Percentiles rank a stretch among this genome's conserved stretches.
These are phyloP conservation scores for Cheilosia scutellata DNA, from an alignment of 2,888 invertebrate species.

Conservation along the genomic window DNA sequence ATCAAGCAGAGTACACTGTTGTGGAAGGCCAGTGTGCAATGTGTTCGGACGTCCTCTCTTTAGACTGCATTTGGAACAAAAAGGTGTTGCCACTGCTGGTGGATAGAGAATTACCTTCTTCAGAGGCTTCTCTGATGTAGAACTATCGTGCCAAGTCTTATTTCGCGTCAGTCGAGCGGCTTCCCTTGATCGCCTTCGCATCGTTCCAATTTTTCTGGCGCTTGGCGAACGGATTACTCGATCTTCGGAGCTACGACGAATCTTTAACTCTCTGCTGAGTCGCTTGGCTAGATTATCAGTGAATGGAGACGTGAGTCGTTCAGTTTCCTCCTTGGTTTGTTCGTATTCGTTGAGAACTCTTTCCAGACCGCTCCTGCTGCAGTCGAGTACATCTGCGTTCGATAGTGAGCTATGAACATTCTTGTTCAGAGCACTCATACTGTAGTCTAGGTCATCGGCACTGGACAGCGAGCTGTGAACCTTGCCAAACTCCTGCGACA, in stretches of 20 bases:
- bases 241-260: constrained; percentile 88
- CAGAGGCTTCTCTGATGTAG: constrained; percentile 49
- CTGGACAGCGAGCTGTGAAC: constrained; percentile 74
- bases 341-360: constrained; percentile 90
- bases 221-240: constrained; percentile 92
- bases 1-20: constrained; percentile 65
- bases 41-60: constrained; percentile 85
- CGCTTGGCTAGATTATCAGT: constrained; percentile 90
- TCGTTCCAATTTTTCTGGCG: constrained; percentile 91
- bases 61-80: constrained; percentile 86
- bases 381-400: constrained; percentile 13
- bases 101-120: constrained; percentile 46
- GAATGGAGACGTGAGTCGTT: constrained; percentile 79
- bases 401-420: constrained; percentile 75
- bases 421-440: constrained; percentile 84
- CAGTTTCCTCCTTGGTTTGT: constrained; percentile 89
- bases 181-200: constrained; percentile 90
- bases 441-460: constrained; percentile 50
- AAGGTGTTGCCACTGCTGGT: constrained; percentile 78
- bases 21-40: constrained; percentile 82
- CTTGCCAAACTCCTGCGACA: constrained; percentile 88
- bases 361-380: constrained; percentile 84
- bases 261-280: constrained; percentile 90
- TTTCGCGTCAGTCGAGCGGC: constrained; percentile 85
- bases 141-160: constrained; percentile 87